Conservation (phyloP, 2,888 invertebrate genomes). For the Pimpla rufipes region DNA sequence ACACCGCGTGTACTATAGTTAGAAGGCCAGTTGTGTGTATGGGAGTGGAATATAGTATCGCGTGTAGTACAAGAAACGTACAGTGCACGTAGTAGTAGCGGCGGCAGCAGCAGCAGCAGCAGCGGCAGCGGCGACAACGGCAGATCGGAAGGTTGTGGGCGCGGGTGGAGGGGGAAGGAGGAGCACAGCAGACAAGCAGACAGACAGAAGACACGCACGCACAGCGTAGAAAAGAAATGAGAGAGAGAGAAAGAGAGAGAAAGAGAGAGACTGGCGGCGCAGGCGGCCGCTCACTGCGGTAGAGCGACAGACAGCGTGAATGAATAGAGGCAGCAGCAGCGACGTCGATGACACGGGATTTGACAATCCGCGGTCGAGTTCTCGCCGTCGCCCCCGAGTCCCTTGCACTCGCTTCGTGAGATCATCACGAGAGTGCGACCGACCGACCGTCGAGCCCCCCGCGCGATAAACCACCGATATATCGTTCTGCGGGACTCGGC, state of each 20-base stretch:
- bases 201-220: conserved; percentile 59
- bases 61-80: conserved; percentile 63
- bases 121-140: not conserved
- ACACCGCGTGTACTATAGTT: conserved; percentile 23
- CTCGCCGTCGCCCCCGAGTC: not conserved
- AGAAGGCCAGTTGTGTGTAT: not conserved
- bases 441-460: too few species aligned
- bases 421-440: not conserved
- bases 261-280: too few species aligned
- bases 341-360: conserved; percentile 58
- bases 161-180: conserved; percentile 32
- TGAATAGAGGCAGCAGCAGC: conserved; percentile 25
- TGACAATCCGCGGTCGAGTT: conserved; percentile 45
- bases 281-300: not conserved
- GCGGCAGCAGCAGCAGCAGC: conserved; percentile 12
- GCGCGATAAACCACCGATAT: not conserved
- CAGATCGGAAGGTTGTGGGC: conserved; percentile 17
- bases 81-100: conserved; percentile 37
- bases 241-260: conserved; percentile 1
- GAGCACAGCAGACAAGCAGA: conserved; percentile 59
- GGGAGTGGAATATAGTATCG: conserved; percentile 39
- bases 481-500: not conserved
- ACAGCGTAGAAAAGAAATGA: conserved; percentile 13
- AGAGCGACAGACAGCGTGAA: conserved; percentile 31
- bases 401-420: not conserved